Evolutionary conservation across 2,113 vertebrate species (phyloP), one percentile per base, ranked within the genome.

Genomic region (Nothocercus julius): DNA sequence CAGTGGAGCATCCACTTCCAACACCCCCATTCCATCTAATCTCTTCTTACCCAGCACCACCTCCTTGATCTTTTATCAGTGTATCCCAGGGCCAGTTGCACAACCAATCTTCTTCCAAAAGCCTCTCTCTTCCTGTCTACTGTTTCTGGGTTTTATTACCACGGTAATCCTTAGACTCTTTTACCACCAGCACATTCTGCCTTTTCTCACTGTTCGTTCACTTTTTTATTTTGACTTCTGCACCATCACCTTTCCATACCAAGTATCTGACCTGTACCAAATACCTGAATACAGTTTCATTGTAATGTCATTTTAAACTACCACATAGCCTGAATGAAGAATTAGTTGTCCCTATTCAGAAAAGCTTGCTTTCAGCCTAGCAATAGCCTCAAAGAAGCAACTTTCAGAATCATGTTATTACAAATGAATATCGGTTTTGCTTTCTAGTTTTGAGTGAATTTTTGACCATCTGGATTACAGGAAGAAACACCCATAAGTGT

Each of bases 401-500:
- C 20, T 86, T 78, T 38, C 47, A 27, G 82, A 90, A 49, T 72
- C 1, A 68, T 66, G 32, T 51, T 68, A 61, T 93, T 95, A 79
- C 13, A 9, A 91, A 91, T 81, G 64, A 81, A 38, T 83, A 67
- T 67, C 62, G 45, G 82, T 67, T 91, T 95, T 81, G 69, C 79
- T 84, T 75, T 92, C 80, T 82, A 51, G 59, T 92, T 95, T 78
- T 58, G 74, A 88, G 47, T 58, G 72, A 76, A 34, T 66, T 94
- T 92, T 95, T 69, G 82, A 86, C 62, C 83, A 72, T 95, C 53
- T 70, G 90, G 27, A 30, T 93, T 90, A 72, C 61, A 68, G 66
- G 66, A 40, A 67, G 76, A 61, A 85, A n/a, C 42, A 49, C 38
- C 15, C 4, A 0, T 54, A 95, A 90, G 28, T 84, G 87, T 91